Conservation (phyloP, 2,113 vertebrate genomes). For the Hepsetus odoe region DNA sequence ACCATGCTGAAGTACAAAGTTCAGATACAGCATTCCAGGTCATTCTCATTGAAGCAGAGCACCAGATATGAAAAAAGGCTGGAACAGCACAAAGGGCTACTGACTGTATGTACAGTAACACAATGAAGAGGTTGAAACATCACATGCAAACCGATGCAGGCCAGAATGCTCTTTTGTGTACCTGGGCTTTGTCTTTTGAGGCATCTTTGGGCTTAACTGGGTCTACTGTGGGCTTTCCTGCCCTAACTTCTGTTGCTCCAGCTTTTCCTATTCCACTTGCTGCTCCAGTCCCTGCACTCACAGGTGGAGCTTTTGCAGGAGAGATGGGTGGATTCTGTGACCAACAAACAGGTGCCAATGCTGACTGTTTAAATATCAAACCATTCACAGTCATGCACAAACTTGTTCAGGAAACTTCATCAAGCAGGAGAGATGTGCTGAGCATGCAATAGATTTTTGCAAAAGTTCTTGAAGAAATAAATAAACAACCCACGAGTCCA, state of each 20-base stretch:
- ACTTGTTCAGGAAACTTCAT: not conserved
- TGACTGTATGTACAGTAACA: not conserved
- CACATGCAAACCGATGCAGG: not conserved
- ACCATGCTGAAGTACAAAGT: not conserved
- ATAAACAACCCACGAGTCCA: not conserved
- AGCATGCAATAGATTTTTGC: not conserved
- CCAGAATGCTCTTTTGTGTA: slow-evolving; percentile 45
- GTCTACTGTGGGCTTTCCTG: slow-evolving; percentile 24
- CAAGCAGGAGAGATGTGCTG: not conserved
- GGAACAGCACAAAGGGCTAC: not conserved
- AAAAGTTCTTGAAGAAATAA: not conserved
- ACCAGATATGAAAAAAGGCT: not conserved
- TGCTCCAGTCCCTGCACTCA: slow-evolving; percentile 29
- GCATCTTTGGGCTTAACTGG: slow-evolving; percentile 57
- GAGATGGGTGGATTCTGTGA: slow-evolving; percentile 56
- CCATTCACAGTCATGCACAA: not conserved
- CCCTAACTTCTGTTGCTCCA: not conserved
- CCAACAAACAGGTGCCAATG: slow-evolving; percentile 51
- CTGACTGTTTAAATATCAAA: not conserved
- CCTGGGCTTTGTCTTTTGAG: slow-evolving; percentile 60
- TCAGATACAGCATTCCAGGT: not conserved
- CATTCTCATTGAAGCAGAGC: slow-evolving; percentile 1
- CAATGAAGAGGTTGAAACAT: not conserved
- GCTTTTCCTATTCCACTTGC: slow-evolving; percentile 18
- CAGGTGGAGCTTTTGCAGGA: slow-evolving; percentile 57